A percentile compares a stretch with the other conserved stretches of the same genome.
Evolutionary conservation across 2,113 vertebrate genomes (phyloP).

Genomic region (Antennarius striatus): DNA sequence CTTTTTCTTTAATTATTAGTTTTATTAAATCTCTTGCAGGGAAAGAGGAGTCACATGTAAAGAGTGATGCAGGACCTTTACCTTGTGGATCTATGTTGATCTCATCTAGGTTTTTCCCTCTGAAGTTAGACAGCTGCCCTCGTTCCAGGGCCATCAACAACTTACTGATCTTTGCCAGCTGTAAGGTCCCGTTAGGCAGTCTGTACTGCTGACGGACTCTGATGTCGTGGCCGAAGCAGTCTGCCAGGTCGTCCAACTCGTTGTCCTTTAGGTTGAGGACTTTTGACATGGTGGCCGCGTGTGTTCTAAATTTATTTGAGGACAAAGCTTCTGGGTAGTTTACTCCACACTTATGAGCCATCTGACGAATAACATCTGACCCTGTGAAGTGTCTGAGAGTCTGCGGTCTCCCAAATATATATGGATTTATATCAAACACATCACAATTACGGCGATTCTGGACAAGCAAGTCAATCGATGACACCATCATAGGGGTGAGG

Average conservation of each 20-base stretch:
- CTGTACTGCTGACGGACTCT: neutral
- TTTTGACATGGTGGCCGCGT: neutral
- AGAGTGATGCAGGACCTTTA: neutral
- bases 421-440: neutral
- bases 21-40: no score
- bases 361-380: slow-evolving; percentile 4
- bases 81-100: neutral
- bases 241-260: neutral
- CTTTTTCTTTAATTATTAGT: no score
- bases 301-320: neutral
- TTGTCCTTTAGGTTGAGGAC: neutral
- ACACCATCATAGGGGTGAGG: slow-evolving; percentile 8
- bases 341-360: neutral
- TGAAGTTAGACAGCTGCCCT: neutral
- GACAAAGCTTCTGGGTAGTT: neutral
- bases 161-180: neutral
- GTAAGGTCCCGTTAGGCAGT: neutral
- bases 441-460: no score
- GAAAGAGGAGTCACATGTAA: no score
- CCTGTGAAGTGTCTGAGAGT: slow-evolving; percentile 2
- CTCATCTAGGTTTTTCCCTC: neutral
- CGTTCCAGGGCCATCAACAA: neutral
- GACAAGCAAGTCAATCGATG: slow-evolving; percentile 11
- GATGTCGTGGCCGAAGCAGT: neutral
- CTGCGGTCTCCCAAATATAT: slow-evolving; percentile 10